Base-by-base conservation (phyloP, 1,140 invertebrate species). In the Metaphire vulgaris region DNA sequence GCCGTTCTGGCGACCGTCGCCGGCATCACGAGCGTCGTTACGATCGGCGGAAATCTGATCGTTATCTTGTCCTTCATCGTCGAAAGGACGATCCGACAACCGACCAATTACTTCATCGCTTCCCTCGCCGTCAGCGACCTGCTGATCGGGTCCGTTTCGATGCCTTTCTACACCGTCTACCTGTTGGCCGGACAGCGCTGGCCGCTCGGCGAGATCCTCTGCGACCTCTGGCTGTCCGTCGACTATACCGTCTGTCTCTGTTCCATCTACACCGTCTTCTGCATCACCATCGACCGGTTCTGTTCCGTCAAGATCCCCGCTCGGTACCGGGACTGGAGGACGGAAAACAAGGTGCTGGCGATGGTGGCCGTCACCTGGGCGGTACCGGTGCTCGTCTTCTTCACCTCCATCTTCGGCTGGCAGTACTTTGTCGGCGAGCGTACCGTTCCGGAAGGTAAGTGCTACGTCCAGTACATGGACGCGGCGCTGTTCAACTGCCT, bases 271-370 rank as follows among this genome's bases (percentile, higher is more conserved):
- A n/a, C n/a, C n/a, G n/a, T n/a, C n/a, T n/a, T n/a, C n/a, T n/a
- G n/a, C n/a, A 99, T 99, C 80, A 99, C 98, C 16, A 94, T 99
- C 71, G 98, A 99, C 87, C 90, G 98, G 75, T 99, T 97, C 87
- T 99, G 97, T 86, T 99, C 96, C 6, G 97, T 99, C 0, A 98
- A 98, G 89, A 97, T 99, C 77, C 97, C 98, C 0, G 95, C 98
- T 0, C 93, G 92, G 82, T 99, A 99, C 86, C 89, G 97, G 70
- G 91, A 93, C 81, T 99, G 98, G 98, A 89, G 98, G 68, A 99
- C 98, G 0, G 95, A 97, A 81, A 91, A 91, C 77, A 90, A 92
- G 80, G 96, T 97, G 90, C 92, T 97, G 0, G 91, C 92, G 1
- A 96, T 99, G 86, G 86, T 91, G 21, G 85, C 87, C 0, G 79